Percentiles rank a stretch among this genome's conserved stretches.
phyloP scores from a whole-genome alignment of 2,113 vertebrate genomes.

The Psilopsiagon aymara region DNA sequence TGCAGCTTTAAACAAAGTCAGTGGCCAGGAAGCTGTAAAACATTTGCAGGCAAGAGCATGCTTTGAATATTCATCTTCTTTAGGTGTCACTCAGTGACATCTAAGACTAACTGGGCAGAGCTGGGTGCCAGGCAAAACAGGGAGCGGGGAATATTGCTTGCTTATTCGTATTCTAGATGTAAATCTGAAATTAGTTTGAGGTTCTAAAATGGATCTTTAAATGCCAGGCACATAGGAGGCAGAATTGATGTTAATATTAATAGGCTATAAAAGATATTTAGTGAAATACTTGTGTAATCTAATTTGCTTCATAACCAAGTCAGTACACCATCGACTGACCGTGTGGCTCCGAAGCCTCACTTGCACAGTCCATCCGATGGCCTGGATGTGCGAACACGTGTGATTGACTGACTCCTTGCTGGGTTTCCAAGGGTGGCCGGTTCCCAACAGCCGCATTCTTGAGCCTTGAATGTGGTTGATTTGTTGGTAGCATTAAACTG shows the following conservation, averaged over 20 bases:
- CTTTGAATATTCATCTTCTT: conserved; percentile 75
- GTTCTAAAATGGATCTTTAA: conserved; percentile 75
- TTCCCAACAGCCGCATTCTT: rapidly evolving
- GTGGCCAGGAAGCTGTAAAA: conserved; percentile 45
- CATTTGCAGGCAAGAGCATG: conserved; percentile 48
- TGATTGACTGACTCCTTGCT: background rate
- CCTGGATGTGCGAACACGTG: background rate
- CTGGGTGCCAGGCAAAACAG: conserved; percentile 63
- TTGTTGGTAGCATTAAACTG: rapidly evolving
- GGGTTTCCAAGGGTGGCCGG: background rate
- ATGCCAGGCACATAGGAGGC: conserved; percentile 75
- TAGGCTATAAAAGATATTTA: conserved; percentile 77
- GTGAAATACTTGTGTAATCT: conserved; percentile 80
- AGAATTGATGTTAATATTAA: conserved; percentile 79
- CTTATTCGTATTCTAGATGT: conserved; percentile 73
- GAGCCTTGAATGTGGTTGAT: rapidly evolving
- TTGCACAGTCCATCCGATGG: rapidly evolving
- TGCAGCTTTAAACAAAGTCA: conserved; percentile 55
- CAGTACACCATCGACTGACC: conserved; percentile 14
- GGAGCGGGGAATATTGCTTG: conserved; percentile 5
- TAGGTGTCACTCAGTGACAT: conserved; percentile 62
- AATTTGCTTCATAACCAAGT: conserved; percentile 71
- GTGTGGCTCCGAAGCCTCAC: background rate
- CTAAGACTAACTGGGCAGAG: conserved; percentile 56
- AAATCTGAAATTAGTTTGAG: conserved; percentile 76